Percentiles rank a stretch among this genome's conserved stretches.
These are phyloP conservation scores for Theocolax elegans DNA, from an alignment of 1,140 invertebrate species.

Conservation along the genomic window DNA sequence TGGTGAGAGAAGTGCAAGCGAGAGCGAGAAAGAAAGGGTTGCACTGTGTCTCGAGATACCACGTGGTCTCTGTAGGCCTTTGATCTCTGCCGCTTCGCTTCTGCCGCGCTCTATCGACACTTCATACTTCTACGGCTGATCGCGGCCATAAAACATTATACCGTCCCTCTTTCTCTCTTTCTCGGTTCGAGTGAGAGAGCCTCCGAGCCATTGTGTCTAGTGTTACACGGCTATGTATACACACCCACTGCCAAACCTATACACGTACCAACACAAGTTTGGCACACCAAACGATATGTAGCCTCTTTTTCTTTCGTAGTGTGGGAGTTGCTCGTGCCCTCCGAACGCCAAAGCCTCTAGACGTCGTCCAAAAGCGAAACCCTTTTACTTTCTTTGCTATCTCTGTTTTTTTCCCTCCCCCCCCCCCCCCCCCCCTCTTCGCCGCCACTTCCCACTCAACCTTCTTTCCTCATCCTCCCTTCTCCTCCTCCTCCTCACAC, in stretches of 20 bases:
- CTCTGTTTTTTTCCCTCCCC: conserved; percentile 6
- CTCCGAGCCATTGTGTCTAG: conserved; percentile 51
- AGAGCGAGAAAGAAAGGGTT: conserved; percentile 41
- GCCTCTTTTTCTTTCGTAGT: conserved; percentile 25
- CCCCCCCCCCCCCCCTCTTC: conserved; percentile 31
- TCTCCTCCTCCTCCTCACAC: background rate
- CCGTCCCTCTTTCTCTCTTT: conserved; percentile 47
- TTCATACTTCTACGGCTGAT: conserved; percentile 68
- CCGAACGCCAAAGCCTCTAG: conserved; percentile 31
- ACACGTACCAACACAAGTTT: conserved; percentile 23
- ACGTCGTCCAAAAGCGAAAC: conserved; percentile 45
- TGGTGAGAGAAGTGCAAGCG: background rate
- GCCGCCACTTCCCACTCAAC: too few relatives aligned
- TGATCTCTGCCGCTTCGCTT: conserved; percentile 68
- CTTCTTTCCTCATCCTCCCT: background rate
- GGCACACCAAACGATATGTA: conserved; percentile 29
- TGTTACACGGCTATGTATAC: conserved; percentile 48
- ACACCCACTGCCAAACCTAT: conserved; percentile 43
- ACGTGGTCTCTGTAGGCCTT: conserved; percentile 61
- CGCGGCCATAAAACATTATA: conserved; percentile 67
- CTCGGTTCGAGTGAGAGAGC: conserved; percentile 19
- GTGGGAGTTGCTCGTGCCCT: conserved; percentile 22
- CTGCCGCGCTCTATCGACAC: conserved; percentile 68
- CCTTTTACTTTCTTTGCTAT: conserved; percentile 40
- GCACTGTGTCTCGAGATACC: conserved; percentile 50